A percentile compares a stretch with the other conserved stretches of the same genome.
phyloP scores from a whole-genome alignment of 2,113 vertebrate genomes.

The Gallinago jamesoni region DNA sequence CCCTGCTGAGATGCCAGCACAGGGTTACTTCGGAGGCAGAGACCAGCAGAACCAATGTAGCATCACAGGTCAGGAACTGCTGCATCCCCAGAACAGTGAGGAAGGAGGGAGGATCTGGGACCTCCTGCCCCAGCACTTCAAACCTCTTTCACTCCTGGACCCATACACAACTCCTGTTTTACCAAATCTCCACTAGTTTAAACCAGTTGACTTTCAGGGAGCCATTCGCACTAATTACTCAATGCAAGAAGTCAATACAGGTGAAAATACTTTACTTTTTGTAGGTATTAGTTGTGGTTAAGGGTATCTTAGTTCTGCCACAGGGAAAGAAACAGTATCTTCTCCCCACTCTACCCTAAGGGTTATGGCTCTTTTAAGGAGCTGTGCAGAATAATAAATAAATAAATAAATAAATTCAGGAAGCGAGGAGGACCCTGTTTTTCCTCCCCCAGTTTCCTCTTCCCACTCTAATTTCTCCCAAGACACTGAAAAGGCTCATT shows the following conservation, averaged over 20 bases:
- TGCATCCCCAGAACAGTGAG: rapidly evolving
- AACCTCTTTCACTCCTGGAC: not conserved
- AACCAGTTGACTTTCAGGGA: not conserved
- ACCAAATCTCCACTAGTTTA: not conserved
- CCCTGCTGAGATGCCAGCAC: not conserved
- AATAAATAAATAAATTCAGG: not conserved
- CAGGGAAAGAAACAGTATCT: not conserved
- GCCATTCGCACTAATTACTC: not conserved
- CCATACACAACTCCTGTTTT: rapidly evolving
- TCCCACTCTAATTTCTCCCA: not conserved
- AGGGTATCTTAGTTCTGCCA: not conserved
- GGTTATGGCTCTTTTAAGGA: not conserved
- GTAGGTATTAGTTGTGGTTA: not conserved
- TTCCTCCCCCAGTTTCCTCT: not conserved
- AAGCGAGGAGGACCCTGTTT: not conserved
- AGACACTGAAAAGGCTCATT: not conserved
- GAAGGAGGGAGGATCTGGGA: not conserved
- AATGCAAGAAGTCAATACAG: rapidly evolving
- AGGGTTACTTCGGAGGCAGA: not conserved
- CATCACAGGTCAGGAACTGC: rapidly evolving
- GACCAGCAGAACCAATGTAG: rapidly evolving
- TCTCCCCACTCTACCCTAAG: not conserved
- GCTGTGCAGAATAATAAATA: no score
- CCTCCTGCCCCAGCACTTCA: not conserved
- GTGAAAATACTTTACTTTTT: not conserved